A percentile compares a stretch with the other conserved stretches of the same genome.
Evolutionary conservation across 2,113 vertebrate genomes (phyloP).

Genomic region (Uropsilus gracilis): DNA sequence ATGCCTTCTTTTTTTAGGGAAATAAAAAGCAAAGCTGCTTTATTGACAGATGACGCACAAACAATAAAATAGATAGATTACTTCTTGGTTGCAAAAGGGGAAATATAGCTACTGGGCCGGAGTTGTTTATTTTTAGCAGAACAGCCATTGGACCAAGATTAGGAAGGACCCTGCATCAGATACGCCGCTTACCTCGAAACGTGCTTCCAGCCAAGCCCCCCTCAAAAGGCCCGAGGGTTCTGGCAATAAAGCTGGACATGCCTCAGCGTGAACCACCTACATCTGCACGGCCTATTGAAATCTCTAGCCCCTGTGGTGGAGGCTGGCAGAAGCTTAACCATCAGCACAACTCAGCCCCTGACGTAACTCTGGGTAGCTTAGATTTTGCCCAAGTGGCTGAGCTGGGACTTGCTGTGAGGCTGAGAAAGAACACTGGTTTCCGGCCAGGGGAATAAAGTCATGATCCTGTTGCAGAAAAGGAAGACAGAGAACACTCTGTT

Average conservation of each 20-base stretch:
- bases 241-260: not conserved
- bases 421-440: not conserved
- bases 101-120: not conserved
- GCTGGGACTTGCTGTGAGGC: not conserved
- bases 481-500: not conserved
- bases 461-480: not conserved
- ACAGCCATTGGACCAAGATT: not conserved
- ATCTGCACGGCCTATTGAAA: not conserved
- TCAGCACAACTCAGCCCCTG: not conserved
- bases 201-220: not conserved
- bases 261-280: not conserved
- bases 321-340: not conserved
- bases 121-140: not conserved
- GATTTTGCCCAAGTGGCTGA: not conserved
- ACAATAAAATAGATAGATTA: not conserved
- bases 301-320: not conserved
- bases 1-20: not conserved
- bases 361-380: not conserved
- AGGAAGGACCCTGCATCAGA: not conserved
- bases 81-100: not conserved
- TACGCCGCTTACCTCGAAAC: not conserved
- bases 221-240: not conserved
- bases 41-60: constrained; percentile 8
- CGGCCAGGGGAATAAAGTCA: not conserved
- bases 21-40: not conserved